A percentile compares a stretch with the other conserved stretches of the same genome.
Conservation (phyloP, 2,888 invertebrate genomes). For the Drosophila testacea region DNA sequence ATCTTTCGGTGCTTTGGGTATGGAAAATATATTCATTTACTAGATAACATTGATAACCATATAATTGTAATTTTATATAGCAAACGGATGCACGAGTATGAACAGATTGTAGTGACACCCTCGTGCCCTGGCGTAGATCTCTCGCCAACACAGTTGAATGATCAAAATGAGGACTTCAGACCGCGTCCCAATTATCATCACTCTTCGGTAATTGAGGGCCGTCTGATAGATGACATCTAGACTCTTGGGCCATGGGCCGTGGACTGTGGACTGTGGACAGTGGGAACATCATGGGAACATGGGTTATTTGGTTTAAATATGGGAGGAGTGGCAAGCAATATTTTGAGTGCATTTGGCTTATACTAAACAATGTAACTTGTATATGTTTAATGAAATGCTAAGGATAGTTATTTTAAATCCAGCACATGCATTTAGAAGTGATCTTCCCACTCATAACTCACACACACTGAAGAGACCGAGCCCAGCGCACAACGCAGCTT, state of each 20-base stretch:
- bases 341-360: slow-evolving; percentile 55
- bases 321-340: slow-evolving; percentile 62
- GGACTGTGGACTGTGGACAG: slow-evolving; percentile 2
- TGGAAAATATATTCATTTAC: slow-evolving; percentile 72
- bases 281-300: slow-evolving; percentile 5
- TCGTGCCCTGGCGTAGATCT: slow-evolving; percentile 92
- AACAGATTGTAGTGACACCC: slow-evolving; percentile 94
- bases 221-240: slow-evolving; percentile 83
- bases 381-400: slow-evolving; percentile 42
- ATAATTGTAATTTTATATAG: slow-evolving; percentile 84
- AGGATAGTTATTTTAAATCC: slow-evolving; percentile 49
- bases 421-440: slow-evolving; percentile 61
- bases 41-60: not conserved
- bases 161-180: slow-evolving; percentile 98
- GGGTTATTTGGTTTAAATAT: slow-evolving; percentile 12
- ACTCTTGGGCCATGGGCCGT: slow-evolving; percentile 12
- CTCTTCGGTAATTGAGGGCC: slow-evolving; percentile 90
- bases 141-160: slow-evolving; percentile 94
- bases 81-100: slow-evolving; percentile 92
- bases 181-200: slow-evolving; percentile 97
- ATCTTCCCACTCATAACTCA: slow-evolving; percentile 33
- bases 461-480: slow-evolving; percentile 20
- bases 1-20: slow-evolving; percentile 92
- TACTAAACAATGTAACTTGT: slow-evolving; percentile 36
- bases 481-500: slow-evolving; percentile 46